A percentile compares a stretch with the other conserved stretches of the same genome.
These are phyloP conservation scores for Mythimna lalbum DNA, from an alignment of 2,888 invertebrate genomes.

Conservation along the genomic window DNA sequence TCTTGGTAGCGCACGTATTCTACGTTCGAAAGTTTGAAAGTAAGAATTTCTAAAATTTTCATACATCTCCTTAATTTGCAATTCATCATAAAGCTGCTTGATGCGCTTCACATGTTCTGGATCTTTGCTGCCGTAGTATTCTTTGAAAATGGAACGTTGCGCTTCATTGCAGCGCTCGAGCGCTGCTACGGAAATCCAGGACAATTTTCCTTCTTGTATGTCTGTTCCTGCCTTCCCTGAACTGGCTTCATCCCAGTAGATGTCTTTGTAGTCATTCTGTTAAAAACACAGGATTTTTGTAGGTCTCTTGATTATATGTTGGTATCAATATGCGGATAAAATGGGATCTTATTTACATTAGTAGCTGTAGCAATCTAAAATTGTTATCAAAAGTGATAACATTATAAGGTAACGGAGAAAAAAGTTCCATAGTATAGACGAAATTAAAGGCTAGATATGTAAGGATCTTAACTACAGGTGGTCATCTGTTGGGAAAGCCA, in stretches of 20 bases:
- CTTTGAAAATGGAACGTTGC: constrained; percentile 89
- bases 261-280: constrained; percentile 46
- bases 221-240: constrained; percentile 91
- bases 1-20: constrained; percentile 30
- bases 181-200: constrained; percentile 96
- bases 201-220: constrained; percentile 97
- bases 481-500: no score
- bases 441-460: no score
- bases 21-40: constrained; percentile 9
- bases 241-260: constrained; percentile 19
- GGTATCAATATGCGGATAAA: no score
- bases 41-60: constrained; percentile 13
- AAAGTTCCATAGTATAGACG: no score
- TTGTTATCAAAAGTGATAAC: no score
- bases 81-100: constrained; percentile 85
- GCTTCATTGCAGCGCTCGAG: constrained; percentile 92
- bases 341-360: no score
- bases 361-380: no score
- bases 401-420: no score
- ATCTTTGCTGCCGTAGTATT: constrained; percentile 93
- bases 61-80: constrained; percentile 79
- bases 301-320: no score
- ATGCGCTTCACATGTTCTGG: constrained; percentile 89
- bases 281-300: neutral
- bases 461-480: no score